These are phyloP conservation scores for Heliopora coerulea DNA, from an alignment of 92 coral and sea anemone genomes.

Conservation along the genomic window DNA sequence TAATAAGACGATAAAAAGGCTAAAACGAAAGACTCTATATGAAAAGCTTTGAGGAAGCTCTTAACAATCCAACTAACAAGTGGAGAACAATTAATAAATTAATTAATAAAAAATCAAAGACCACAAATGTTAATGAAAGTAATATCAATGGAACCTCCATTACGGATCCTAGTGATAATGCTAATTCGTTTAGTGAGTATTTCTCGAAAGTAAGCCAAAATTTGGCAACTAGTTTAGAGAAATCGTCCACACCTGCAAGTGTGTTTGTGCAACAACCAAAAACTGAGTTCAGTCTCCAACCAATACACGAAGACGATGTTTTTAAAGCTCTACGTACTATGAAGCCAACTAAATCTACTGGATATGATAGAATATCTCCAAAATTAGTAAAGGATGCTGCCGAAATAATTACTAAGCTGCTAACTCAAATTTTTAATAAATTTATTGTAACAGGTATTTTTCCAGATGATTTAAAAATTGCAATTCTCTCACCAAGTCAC, in stretches of 20 bases:
- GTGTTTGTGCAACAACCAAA: background rate
- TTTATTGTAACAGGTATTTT: background rate
- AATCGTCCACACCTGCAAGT: too few relatives aligned
- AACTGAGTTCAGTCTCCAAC: background rate
- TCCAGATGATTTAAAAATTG: conserved; percentile 11
- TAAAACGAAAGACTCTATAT: too few relatives aligned
- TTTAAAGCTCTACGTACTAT: background rate
- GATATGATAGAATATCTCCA: background rate
- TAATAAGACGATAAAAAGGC: background rate
- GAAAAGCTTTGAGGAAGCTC: too few relatives aligned
- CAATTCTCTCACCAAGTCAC: background rate
- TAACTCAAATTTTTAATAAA: background rate
- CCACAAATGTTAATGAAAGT: too few relatives aligned
- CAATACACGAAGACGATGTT: background rate
- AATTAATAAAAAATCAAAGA: too few relatives aligned
- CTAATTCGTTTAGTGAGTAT: background rate
- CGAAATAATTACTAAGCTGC: background rate
- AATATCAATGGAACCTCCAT: too few relatives aligned
- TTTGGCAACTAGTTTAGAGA: background rate
- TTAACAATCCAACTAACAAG: too few relatives aligned
- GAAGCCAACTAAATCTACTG: background rate
- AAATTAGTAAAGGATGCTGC: background rate
- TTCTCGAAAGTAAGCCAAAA: background rate
- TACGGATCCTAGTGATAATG: too few relatives aligned
- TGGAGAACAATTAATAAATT: too few relatives aligned